A percentile compares a stretch with the other conserved stretches of the same genome.
phyloP scores from a whole-genome alignment of 2,797 vertebrate species.

The Rhadinocentrus ornatus region DNA sequence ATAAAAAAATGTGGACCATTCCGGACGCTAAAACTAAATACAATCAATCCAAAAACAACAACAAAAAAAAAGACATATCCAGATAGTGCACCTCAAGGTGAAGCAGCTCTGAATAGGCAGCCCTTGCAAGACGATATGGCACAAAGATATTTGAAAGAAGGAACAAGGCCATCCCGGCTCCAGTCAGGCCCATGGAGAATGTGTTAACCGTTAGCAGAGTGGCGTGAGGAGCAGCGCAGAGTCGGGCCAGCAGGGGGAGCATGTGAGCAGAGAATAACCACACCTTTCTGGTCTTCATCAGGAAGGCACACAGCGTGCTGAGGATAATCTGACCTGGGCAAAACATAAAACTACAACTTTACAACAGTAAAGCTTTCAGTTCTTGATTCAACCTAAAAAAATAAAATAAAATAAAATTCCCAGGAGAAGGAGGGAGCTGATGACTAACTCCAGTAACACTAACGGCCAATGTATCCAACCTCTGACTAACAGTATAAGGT shows the following conservation, averaged over 20 bases:
- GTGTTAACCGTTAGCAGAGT: constrained; percentile 72
- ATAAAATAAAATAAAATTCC: too few species aligned
- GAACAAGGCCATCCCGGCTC: constrained; percentile 69
- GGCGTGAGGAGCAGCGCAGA: constrained; percentile 73
- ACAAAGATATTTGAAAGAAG: constrained; percentile 81
- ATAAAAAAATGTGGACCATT: too few species aligned
- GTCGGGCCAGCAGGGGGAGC: constrained; percentile 84
- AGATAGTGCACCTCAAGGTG: constrained; percentile 76
- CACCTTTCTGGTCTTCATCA: constrained; percentile 84
- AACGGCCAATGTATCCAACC: neutral
- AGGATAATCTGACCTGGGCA: constrained; percentile 86
- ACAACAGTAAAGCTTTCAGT: neutral
- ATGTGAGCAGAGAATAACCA: constrained; percentile 86
- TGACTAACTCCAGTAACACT: too few species aligned
- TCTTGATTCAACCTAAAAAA: neutral
- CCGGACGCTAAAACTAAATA: too few species aligned
- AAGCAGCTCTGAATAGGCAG: constrained; percentile 77
- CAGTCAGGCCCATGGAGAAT: constrained; percentile 79
- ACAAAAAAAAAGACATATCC: too few species aligned
- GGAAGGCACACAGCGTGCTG: constrained; percentile 84
- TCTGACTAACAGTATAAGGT: neutral
- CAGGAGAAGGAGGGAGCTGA: neutral
- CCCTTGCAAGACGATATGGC: constrained; percentile 81
- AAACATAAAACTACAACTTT: neutral
- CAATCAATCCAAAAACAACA: too few species aligned